Conservation (phyloP, 2,888 invertebrate species). For the Tetragnatha montana region DNA sequence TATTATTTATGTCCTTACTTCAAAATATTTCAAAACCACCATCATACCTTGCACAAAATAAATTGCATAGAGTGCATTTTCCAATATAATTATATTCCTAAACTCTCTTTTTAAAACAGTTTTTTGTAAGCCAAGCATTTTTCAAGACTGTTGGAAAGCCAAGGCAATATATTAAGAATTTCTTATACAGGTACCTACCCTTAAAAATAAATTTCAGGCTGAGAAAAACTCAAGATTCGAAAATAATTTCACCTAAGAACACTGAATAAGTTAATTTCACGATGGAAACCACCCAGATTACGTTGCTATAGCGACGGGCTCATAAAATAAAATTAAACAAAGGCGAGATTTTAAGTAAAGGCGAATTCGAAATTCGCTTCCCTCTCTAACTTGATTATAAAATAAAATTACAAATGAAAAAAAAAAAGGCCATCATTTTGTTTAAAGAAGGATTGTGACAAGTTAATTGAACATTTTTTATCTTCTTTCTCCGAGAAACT, state of each 20-base stretch:
- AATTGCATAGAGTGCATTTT: not conserved
- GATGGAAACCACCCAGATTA: not conserved
- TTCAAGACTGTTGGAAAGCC: not conserved
- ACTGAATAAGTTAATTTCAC: not conserved
- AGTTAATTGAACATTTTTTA: not conserved
- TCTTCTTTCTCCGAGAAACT: not conserved
- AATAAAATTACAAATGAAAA: conserved; percentile 1
- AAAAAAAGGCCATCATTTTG: not conserved
- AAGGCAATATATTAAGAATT: not conserved
- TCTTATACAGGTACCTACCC: not conserved
- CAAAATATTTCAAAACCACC: not conserved
- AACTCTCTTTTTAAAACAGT: not conserved
- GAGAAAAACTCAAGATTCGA: not conserved
- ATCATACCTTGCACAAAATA: not conserved
- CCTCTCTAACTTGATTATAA: not conserved
- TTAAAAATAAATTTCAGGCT: not conserved
- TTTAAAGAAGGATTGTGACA: conserved; percentile 1
- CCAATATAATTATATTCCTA: not conserved
- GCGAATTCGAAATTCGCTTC: not conserved
- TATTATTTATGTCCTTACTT: not conserved
- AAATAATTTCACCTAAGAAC: not conserved
- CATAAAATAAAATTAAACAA: not conserved
- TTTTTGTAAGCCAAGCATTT: not conserved
- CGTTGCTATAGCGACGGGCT: not conserved
- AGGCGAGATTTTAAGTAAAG: not conserved